These are phyloP conservation scores for Papilio xuthus DNA, from an alignment of 1,140 invertebrate genomes.

Conservation along the genomic window DNA sequence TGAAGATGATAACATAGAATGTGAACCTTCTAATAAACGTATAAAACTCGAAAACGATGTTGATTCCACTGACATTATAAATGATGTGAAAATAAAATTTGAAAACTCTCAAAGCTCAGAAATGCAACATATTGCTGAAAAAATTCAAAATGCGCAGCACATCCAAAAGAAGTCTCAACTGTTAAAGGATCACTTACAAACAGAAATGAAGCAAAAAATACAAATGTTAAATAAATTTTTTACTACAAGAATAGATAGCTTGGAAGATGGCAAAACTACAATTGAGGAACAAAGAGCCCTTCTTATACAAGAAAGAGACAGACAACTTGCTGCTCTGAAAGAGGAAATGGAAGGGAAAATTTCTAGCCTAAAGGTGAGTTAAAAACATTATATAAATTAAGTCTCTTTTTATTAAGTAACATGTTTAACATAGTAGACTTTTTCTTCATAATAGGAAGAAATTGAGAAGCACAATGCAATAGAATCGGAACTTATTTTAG, in stretches of 20 bases:
- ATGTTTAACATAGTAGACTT: too few relatives aligned
- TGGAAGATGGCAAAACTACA: conserved; percentile 76
- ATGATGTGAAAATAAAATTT: conserved; percentile 80
- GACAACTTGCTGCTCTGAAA: conserved; percentile 73
- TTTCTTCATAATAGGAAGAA: conserved; percentile 57
- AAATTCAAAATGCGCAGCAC: conserved; percentile 69
- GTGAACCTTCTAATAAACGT: conserved; percentile 61
- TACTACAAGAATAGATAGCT: conserved; percentile 76
- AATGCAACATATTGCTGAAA: conserved; percentile 71
- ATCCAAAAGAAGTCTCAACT: conserved; percentile 59
- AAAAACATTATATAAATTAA: background rate
- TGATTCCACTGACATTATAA: conserved; percentile 61
- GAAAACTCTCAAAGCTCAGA: conserved; percentile 75
- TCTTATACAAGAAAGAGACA: conserved; percentile 70
- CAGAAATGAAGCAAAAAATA: conserved; percentile 70
- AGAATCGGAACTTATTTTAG: conserved; percentile 64
- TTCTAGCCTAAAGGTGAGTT: conserved; percentile 61
- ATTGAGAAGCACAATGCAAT: conserved; percentile 66
- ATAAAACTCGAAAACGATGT: conserved; percentile 61
- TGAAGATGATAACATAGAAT: conserved; percentile 27
- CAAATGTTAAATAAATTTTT: conserved; percentile 75
- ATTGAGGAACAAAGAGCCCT: conserved; percentile 72
- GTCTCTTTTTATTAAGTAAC: too few relatives aligned
- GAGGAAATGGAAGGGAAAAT: conserved; percentile 76
- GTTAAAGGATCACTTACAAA: conserved; percentile 61